These are phyloP conservation scores for Teleiodes luculella DNA, from an alignment of 2,888 invertebrate genomes.

Conservation along the genomic window DNA sequence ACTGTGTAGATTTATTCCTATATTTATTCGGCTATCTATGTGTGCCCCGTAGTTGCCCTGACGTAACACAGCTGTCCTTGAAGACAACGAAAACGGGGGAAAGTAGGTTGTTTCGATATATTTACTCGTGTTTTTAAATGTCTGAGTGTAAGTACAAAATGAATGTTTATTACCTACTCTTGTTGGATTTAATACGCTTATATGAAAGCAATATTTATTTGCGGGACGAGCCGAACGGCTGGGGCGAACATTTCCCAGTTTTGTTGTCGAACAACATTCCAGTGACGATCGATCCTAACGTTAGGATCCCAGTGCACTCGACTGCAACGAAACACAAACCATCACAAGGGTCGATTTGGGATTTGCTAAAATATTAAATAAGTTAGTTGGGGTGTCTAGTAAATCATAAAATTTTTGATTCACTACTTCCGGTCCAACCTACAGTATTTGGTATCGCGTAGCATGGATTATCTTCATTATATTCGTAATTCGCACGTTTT, in stretches of 20 bases:
- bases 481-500: slow-evolving; percentile 36
- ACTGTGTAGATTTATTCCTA: slow-evolving; percentile 67
- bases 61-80: slow-evolving; percentile 61
- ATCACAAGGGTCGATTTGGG: slow-evolving; percentile 7
- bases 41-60: slow-evolving; percentile 52
- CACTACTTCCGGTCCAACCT: slow-evolving; percentile 44
- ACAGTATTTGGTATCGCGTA: slow-evolving; percentile 52
- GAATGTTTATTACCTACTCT: slow-evolving; percentile 65
- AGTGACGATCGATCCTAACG: slow-evolving; percentile 39
- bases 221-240: slow-evolving; percentile 54
- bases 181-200: slow-evolving; percentile 64
- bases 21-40: slow-evolving; percentile 56
- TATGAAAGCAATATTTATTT: slow-evolving; percentile 61
- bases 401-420: slow-evolving; percentile 28
- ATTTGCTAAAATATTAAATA: slow-evolving; percentile 6
- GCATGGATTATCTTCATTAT: slow-evolving; percentile 40
- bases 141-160: slow-evolving; percentile 72
- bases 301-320: slow-evolving; percentile 8
- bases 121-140: slow-evolving; percentile 62
- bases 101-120: slow-evolving; percentile 66
- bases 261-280: slow-evolving; percentile 60
- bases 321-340: slow-evolving; percentile 16
- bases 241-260: slow-evolving; percentile 26
- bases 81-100: slow-evolving; percentile 73
- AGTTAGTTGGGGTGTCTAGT: slow-evolving; percentile 17